Evolutionary conservation across 2,888 invertebrate species (phyloP).

Genomic region (Eilema sororculum): DNA sequence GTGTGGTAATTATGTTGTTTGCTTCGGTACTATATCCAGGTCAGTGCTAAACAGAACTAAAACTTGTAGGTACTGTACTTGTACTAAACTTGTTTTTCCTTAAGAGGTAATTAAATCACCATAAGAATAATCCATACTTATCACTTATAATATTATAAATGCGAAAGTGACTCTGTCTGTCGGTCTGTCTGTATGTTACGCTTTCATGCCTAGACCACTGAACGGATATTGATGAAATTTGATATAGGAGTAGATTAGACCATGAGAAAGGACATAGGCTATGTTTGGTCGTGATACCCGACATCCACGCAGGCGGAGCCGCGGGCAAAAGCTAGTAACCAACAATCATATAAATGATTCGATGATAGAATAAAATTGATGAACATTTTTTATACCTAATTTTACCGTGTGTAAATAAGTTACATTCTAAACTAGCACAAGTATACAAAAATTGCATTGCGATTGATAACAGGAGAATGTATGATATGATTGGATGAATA

Average conservation of each 20-base stretch:
- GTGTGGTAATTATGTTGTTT: slow-evolving; percentile 57
- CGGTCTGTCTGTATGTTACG: too few relatives aligned
- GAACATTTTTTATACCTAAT: too few relatives aligned
- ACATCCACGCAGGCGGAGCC: too few relatives aligned
- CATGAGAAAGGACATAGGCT: too few relatives aligned
- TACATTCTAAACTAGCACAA: neutral
- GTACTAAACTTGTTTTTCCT: slow-evolving; percentile 30
- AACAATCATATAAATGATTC: neutral
- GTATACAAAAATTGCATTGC: slow-evolving; percentile 11
- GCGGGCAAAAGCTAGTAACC: too few relatives aligned
- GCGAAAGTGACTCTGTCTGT: too few relatives aligned
- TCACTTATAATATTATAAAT: too few relatives aligned
- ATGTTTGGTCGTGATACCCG: too few relatives aligned
- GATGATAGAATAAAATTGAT: neutral
- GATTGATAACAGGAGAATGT: slow-evolving; percentile 27
- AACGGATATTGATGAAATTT: too few relatives aligned
- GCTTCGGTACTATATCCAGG: slow-evolving; percentile 37
- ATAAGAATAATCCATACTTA: neutral
- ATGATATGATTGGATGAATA: slow-evolving; percentile 45
- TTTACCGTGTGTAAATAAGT: neutral
- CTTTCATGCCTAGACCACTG: too few relatives aligned
- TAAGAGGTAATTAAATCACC: slow-evolving; percentile 23
- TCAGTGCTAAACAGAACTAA: slow-evolving; percentile 26
- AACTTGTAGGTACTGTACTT: slow-evolving; percentile 22
- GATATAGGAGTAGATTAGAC: too few relatives aligned